phyloP scores from a whole-genome alignment of 2,888 invertebrate genomes.

The Melieria crassipennis region DNA sequence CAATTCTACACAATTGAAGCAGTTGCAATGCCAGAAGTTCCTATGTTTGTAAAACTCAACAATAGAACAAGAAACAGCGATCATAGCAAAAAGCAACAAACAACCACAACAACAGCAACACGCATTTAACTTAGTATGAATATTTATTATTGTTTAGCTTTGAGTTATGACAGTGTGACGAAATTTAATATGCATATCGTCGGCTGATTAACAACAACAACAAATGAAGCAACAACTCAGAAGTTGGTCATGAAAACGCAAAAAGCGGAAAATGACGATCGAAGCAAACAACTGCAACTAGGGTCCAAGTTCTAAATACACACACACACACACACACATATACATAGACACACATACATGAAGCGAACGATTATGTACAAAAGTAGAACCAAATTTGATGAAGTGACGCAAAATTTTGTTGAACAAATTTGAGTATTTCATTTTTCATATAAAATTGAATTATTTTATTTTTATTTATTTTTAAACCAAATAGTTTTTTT shows the following conservation, averaged over 20 bases:
- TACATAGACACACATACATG: no score
- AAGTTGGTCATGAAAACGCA: no score
- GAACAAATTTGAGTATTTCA: no score
- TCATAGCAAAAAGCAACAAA: neutral
- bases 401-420: no score
- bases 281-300: constrained; percentile 50
- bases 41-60: constrained; percentile 25
- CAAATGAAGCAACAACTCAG: no score
- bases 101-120: neutral
- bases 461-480: no score
- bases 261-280: neutral
- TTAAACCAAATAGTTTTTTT: no score
- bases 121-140: neutral
- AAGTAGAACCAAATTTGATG: no score
- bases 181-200: neutral
- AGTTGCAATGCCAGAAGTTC: constrained; percentile 12
- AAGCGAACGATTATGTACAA: no score
- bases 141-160: neutral
- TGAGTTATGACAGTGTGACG: neutral
- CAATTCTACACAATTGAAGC: neutral
- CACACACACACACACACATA: neutral
- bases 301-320: constrained; percentile 56
- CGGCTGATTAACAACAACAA: no score
- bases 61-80: constrained; percentile 11
- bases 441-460: no score